Evolutionary conservation across 1,140 invertebrate species (phyloP), one percentile per base, ranked within the genome.

Genomic region (Tyrophagus putrescentiae): DNA sequence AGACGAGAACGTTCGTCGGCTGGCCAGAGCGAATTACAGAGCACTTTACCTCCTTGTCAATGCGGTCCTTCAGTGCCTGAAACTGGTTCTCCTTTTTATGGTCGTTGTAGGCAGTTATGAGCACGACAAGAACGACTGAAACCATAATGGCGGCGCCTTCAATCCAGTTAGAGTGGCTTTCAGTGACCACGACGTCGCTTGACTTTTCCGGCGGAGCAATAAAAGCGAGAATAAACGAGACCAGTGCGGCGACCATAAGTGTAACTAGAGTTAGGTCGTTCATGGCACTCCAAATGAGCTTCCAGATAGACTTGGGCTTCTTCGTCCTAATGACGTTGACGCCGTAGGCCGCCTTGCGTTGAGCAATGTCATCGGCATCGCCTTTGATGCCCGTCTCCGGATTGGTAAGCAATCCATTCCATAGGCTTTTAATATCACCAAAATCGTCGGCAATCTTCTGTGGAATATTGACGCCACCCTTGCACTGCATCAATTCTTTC

Each of bases 181-280:
- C 90, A 61, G 88, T 84, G 65, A 86, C 83, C 66, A 84, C 81
- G 34, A 16, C 21, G n/a, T 28, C 28, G 9, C 41, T n/a, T 29
- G 21, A 27, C 7, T n/a, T 29, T n/a, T 11, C 66, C 3, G 70
- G 69, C 60, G 87, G 86, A 72, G 85, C 79, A 77, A 90, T 90
- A 64, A 93, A 88, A 73, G 87, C 90, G 73, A 95, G 80, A 72
- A 82, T 85, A 76, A 95, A 81, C 65, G 91, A 95, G 70, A 95
- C 84, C 70, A 92, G 76, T 65, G 89, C 89, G 67, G 89, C 88
- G 73, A 92, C 82, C 62, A 73, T 64, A 34, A 79, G 67, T 76
- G 98, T 98, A 73, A 98, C 94, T 69, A 98, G 84, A 60, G 93
- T 98, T 66, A 95, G 86, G 79, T 98, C 94, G 77, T 98, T 93